Conservation (phyloP, 2,888 invertebrate genomes). For the Ceramica pisi region DNA sequence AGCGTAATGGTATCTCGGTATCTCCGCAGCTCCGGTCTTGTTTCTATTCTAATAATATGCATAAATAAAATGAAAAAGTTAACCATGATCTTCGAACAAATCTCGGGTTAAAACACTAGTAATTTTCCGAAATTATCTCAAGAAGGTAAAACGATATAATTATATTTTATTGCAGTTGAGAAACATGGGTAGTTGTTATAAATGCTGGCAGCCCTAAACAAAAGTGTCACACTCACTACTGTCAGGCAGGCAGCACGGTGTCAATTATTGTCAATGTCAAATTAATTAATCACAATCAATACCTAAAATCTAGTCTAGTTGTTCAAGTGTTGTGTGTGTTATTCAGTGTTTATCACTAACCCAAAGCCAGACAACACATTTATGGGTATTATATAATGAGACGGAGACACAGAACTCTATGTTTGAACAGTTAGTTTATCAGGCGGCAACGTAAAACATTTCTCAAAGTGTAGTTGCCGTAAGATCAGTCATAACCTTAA, state of each 20-base stretch:
- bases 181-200: background rate
- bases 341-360: background rate
- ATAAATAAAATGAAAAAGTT: too few species aligned
- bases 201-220: conserved; percentile 15
- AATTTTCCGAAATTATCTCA: background rate
- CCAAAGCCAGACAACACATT: background rate
- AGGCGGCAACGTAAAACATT: conserved; percentile 19
- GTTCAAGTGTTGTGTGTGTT: background rate
- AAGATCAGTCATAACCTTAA: conserved; percentile 18
- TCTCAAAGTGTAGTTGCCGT: background rate
- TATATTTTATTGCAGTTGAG: background rate
- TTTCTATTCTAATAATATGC: too few species aligned
- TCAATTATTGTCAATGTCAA: conserved; percentile 19
- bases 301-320: too few species aligned
- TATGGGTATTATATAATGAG: conserved; percentile 13
- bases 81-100: too few species aligned
- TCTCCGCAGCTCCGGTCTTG: too few species aligned
- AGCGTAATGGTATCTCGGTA: too few species aligned
- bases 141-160: background rate
- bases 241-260: background rate
- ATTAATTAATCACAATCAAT: conserved; percentile 19
- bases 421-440: conserved; percentile 16
- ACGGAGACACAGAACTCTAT: conserved; percentile 13
- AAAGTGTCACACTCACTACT: conserved; percentile 13
- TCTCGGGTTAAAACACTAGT: too few species aligned